These are phyloP conservation scores for Pontoporia blainvillei DNA, from an alignment of 2,113 vertebrate species.

Conservation along the genomic window DNA sequence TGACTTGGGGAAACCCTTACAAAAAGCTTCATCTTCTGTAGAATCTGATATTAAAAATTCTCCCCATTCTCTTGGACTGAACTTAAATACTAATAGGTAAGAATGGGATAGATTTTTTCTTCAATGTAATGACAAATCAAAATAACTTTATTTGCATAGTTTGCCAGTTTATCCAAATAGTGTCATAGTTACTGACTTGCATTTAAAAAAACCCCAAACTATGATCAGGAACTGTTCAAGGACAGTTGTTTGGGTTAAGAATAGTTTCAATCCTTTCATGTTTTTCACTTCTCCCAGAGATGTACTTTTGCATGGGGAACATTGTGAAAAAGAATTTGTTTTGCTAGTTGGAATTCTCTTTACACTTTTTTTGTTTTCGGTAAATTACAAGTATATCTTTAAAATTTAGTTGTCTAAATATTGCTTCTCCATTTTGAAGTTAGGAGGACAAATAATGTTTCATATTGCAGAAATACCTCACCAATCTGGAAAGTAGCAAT, in stretches of 20 bases:
- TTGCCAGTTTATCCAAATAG: neutral
- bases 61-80: constrained; percentile 53
- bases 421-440: constrained; percentile 30
- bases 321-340: constrained; percentile 7
- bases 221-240: neutral
- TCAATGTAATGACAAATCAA: neutral
- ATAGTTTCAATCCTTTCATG: neutral
- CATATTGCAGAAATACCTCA: neutral
- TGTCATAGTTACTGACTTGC: neutral
- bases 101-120: neutral
- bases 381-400: constrained; percentile 7
- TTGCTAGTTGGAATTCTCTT: neutral
- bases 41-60: constrained; percentile 67
- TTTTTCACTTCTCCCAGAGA: neutral
- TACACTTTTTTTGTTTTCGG: neutral
- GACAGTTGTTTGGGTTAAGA: neutral
- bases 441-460: constrained; percentile 2
- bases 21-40: constrained; percentile 74
- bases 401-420: constrained; percentile 3
- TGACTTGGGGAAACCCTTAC: constrained; percentile 73
- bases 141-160: constrained; percentile 13
- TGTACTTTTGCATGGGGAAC: neutral
- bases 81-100: constrained; percentile 76
- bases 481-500: neutral
- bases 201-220: neutral